Percentiles rank a stretch among this genome's conserved stretches.
phyloP scores from a whole-genome alignment of 2,888 invertebrate genomes.

The Mythimna lalbum region DNA sequence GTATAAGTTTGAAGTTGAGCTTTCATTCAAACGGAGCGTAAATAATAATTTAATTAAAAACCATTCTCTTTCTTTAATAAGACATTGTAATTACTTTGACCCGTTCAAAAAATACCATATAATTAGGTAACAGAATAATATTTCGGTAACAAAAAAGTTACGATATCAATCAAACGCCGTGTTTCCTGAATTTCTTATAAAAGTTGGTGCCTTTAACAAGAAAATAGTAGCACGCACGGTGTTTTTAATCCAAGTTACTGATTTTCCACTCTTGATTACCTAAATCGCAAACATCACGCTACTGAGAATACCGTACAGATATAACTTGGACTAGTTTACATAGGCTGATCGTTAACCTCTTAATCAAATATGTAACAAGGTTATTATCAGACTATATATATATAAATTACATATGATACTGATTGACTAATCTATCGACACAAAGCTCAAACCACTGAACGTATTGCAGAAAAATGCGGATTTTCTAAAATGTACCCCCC shows the following conservation, averaged over 20 bases:
- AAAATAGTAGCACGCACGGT: slow-evolving; percentile 38
- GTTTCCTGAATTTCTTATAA: slow-evolving; percentile 29
- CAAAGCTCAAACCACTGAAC: too few species aligned
- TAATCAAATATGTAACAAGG: slow-evolving; percentile 38
- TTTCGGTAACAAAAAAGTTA: slow-evolving; percentile 10
- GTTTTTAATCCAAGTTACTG: slow-evolving; percentile 17
- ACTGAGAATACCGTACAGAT: slow-evolving; percentile 12
- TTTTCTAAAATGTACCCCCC: too few species aligned
- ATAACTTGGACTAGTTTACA: slow-evolving; percentile 1
- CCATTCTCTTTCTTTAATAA: slow-evolving; percentile 3
- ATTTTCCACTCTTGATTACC: slow-evolving; percentile 42
- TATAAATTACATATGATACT: too few species aligned
- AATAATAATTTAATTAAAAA: neutral
- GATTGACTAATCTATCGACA: too few species aligned
- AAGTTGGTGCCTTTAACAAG: slow-evolving; percentile 16
- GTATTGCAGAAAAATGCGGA: too few species aligned
- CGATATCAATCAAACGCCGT: slow-evolving; percentile 46
- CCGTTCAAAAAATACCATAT: slow-evolving; percentile 10
- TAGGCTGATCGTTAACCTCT: slow-evolving; percentile 29
- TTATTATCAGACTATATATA: slow-evolving; percentile 3
- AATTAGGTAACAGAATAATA: slow-evolving; percentile 24
- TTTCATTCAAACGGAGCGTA: neutral
- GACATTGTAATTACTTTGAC: slow-evolving; percentile 17
- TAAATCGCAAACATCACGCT: slow-evolving; percentile 47
- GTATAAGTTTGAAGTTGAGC: neutral